Percentiles rank a stretch among this genome's conserved stretches.
Conservation (phyloP, 2,113 vertebrate species). For the Cyanocitta stelleri region DNA sequence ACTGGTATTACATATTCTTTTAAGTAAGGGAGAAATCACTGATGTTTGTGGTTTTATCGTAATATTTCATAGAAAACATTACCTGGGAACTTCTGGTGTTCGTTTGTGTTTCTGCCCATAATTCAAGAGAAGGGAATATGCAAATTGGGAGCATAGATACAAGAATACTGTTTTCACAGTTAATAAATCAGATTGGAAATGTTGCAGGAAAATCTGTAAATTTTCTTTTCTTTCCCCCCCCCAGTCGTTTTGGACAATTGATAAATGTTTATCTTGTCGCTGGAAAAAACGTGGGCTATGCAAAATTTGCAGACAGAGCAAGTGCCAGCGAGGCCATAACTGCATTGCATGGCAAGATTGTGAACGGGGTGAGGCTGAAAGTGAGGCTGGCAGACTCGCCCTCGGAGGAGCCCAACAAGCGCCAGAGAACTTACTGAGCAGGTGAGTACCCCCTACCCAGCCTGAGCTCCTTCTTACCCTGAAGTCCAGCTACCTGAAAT, state of each 20-base stretch:
- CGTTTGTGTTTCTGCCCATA: not conserved
- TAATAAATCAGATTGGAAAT: not conserved
- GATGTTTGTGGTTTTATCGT: not conserved
- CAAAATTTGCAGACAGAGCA: conserved; percentile 88
- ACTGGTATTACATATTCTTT: not conserved
- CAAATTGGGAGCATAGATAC: not conserved
- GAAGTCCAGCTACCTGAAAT: not conserved
- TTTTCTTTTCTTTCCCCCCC: not conserved
- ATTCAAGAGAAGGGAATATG: not conserved
- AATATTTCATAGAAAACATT: not conserved
- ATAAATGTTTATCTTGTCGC: conserved; percentile 91
- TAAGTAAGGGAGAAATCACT: not conserved
- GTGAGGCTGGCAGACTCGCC: conserved; percentile 93
- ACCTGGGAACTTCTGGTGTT: not conserved
- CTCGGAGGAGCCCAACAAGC: conserved; percentile 90
- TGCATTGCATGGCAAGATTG: conserved; percentile 82
- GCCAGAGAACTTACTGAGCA: conserved; percentile 86
- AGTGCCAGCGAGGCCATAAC: conserved; percentile 89
- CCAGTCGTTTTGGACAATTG: conserved; percentile 88
- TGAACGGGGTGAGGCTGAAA: conserved; percentile 93
- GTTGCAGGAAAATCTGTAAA: not conserved
- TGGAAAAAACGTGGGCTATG: conserved; percentile 91
- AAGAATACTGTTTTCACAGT: not conserved
- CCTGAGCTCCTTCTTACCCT: not conserved
- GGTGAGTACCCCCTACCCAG: conserved; percentile 61